These are phyloP conservation scores for Apocrypta bakeri DNA, from an alignment of 1,140 invertebrate genomes.

Conservation along the genomic window DNA sequence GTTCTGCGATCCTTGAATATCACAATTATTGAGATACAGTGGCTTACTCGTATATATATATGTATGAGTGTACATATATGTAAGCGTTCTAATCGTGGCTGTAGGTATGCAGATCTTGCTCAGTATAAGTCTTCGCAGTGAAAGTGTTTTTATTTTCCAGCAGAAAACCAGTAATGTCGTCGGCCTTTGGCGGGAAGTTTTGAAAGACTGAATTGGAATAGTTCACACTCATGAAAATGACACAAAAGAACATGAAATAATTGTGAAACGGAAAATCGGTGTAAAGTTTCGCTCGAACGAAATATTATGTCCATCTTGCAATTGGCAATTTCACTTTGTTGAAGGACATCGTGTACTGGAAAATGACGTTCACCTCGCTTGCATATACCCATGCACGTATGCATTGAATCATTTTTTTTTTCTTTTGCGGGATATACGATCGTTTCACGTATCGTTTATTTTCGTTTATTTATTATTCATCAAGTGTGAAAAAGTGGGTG, in stretches of 20 bases:
- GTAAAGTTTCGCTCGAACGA: background rate
- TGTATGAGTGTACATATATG: background rate
- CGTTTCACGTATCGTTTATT: too few species aligned
- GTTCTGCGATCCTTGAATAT: too few species aligned
- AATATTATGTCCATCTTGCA: constrained; percentile 15
- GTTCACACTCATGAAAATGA: background rate
- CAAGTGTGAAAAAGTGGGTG: too few species aligned
- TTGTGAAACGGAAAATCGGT: background rate
- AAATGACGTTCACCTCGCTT: constrained; percentile 38
- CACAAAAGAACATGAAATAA: background rate
- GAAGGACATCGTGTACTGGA: constrained; percentile 44
- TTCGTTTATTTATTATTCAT: too few species aligned
- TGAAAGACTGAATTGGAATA: constrained; percentile 11
- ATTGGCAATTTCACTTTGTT: constrained; percentile 16
- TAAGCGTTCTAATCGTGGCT: too few species aligned
- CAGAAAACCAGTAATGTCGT: background rate
- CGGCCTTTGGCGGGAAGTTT: background rate
- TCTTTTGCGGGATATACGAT: too few species aligned
- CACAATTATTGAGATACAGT: background rate
- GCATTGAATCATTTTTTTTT: background rate
- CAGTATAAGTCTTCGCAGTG: background rate
- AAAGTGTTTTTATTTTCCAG: background rate
- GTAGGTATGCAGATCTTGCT: too few species aligned
- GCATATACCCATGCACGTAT: constrained; percentile 36
- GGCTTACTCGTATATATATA: background rate